phyloP scores from a whole-genome alignment of 2,797 vertebrate species.

The Microctenopoma stevenorrisi region DNA sequence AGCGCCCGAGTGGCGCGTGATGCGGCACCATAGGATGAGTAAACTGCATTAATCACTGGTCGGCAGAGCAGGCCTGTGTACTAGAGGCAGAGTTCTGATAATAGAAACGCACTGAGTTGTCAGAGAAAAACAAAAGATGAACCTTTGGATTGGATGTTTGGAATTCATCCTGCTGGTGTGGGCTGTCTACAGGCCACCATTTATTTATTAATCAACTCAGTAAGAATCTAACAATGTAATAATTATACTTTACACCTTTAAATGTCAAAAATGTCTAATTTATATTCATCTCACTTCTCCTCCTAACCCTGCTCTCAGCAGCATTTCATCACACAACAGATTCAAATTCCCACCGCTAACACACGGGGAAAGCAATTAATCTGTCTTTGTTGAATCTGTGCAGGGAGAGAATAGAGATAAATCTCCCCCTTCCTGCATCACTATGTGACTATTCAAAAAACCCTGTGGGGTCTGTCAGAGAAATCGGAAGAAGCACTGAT shows the following conservation, averaged over 20 bases:
- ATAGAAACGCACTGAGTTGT: no score
- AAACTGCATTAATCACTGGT: slow-evolving; percentile 59
- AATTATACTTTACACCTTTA: background rate
- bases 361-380: slow-evolving; percentile 41
- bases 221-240: background rate
- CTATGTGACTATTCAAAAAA: slow-evolving; percentile 42
- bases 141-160: background rate
- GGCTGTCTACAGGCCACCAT: background rate
- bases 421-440: slow-evolving; percentile 16
- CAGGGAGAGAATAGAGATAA: slow-evolving; percentile 36
- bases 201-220: background rate
- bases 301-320: background rate
- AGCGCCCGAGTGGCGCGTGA: slow-evolving; percentile 7
- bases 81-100: background rate
- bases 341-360: slow-evolving; percentile 16
- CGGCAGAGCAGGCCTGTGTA: background rate
- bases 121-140: no score
- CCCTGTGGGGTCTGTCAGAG: slow-evolving; percentile 45
- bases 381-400: slow-evolving; percentile 15
- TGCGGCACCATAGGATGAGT: slow-evolving; percentile 47
- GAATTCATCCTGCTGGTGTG: background rate
- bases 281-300: background rate
- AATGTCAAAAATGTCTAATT: slow-evolving; percentile 7
- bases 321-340: background rate
- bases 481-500: slow-evolving; percentile 32